Evolutionary conservation across 2,888 invertebrate species (phyloP).

Genomic region (Stratiomys singularior): DNA sequence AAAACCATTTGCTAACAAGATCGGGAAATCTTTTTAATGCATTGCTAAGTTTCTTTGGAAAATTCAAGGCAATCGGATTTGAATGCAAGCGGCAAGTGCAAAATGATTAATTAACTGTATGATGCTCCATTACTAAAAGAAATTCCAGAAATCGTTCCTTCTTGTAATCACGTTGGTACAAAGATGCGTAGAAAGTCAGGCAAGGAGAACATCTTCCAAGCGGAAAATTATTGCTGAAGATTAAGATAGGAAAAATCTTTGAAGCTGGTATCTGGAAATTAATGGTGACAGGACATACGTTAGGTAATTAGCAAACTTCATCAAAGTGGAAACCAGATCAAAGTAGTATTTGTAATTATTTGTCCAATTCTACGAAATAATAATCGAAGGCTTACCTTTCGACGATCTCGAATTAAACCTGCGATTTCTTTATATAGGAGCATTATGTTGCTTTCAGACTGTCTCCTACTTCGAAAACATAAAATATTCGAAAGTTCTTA

Average conservation of each 20-base stretch:
- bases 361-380: too few relatives aligned
- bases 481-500: too few relatives aligned
- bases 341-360: too few relatives aligned
- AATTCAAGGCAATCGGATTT: background rate
- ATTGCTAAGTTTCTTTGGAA: background rate
- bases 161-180: background rate
- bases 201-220: background rate
- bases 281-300: slow-evolving; percentile 4
- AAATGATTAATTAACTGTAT: slow-evolving; percentile 22
- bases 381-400: too few relatives aligned
- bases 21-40: background rate
- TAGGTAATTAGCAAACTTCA: background rate
- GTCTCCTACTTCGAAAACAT: too few relatives aligned
- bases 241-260: slow-evolving; percentile 1
- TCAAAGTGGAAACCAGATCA: too few relatives aligned
- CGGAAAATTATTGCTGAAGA: background rate
- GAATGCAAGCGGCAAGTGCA: background rate
- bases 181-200: background rate
- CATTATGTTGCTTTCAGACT: too few relatives aligned
- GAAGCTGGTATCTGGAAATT: background rate
- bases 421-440: too few relatives aligned
- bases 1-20: background rate
- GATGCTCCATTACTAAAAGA: background rate
- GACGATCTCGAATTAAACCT: too few relatives aligned
- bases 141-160: slow-evolving; percentile 13